Base-by-base conservation (phyloP, 2,888 invertebrate species). In the Drosophila dives region DNA sequence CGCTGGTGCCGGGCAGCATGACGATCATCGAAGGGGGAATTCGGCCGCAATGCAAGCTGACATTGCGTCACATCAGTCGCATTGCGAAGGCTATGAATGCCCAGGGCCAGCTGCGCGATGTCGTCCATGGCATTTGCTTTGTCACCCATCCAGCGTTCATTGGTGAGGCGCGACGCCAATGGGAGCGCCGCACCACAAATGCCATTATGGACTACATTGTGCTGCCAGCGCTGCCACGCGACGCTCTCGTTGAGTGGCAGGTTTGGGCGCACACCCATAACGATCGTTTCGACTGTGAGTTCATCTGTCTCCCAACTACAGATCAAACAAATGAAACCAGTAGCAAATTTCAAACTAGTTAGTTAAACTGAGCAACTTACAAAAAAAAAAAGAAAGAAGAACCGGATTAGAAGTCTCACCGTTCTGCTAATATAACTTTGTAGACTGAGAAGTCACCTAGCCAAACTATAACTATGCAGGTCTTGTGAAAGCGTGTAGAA, bases 211-310 rank as follows among this genome's bases (percentile, higher is more conserved):
- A 97, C 94, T 97, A 97, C 93, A 95, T 98, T 54, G 97, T 98
- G 56, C 96, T 98, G 70, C 95, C 96, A 33, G 95, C 95, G 32
- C 94, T 98, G 90, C 98, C 98, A 2, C 94, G 96, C 55, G 95
- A 94, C 77, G 98, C 98, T 29, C 94, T 95, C 60, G 96, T 98
- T 29, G 98, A 98, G 93, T 98, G 98, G 98, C 97, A 98, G 92
- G 97, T 98, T 71, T 97, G 97, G 97, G 97, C 97, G 49, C 97
- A 97, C 92, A 95, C 96, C 66, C 96, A 97, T 93, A 98, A 97
- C 93, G 96, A 96, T 93, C 95, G 96, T 77, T 97, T 97, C 92
- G 97, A 97, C 93, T 97, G 97, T 97, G 93, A 94, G 95, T 83
- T 93, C 3, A 40, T 17, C 38, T 38, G 17, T n/a, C n/a, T n/a